These are phyloP conservation scores for Hyppa rectilinea DNA, from an alignment of 2,888 invertebrate genomes.

Conservation along the genomic window DNA sequence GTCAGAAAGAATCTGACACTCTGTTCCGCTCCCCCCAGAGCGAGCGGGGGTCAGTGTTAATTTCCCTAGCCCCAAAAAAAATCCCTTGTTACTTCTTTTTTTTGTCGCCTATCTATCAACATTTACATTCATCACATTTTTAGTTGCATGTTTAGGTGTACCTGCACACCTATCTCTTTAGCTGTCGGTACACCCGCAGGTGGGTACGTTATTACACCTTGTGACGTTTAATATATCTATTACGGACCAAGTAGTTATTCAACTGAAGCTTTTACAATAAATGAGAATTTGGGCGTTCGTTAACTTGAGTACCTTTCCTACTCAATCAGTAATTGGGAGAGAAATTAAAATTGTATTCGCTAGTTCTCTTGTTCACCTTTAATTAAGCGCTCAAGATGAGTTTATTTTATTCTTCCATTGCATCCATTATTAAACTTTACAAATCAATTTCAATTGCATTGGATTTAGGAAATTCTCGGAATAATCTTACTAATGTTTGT, in stretches of 20 bases:
- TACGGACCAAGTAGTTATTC: slow-evolving; percentile 31
- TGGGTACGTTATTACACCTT: slow-evolving; percentile 23
- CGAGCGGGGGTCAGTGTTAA: too few relatives aligned
- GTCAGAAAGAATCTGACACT: too few relatives aligned
- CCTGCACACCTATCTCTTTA: not conserved
- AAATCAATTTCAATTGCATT: too few relatives aligned
- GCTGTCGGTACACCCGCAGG: slow-evolving; percentile 33
- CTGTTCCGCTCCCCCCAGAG: too few relatives aligned
- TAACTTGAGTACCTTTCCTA: slow-evolving; percentile 12
- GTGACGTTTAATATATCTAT: slow-evolving; percentile 31
- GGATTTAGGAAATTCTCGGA: not conserved
- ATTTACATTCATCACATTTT: not conserved
- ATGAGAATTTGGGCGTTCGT: slow-evolving; percentile 17
- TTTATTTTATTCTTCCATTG: not conserved
- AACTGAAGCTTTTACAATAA: not conserved
- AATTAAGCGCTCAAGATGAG: not conserved
- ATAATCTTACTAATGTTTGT: too few relatives aligned
- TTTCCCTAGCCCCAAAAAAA: too few relatives aligned
- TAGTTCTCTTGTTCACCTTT: not conserved
- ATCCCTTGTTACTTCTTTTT: not conserved
- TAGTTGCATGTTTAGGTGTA: not conserved
- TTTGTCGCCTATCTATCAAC: not conserved
- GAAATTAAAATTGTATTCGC: not conserved
- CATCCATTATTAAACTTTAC: too few relatives aligned
- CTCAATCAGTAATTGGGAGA: not conserved